These are phyloP conservation scores for Strix occidentalis DNA, from an alignment of 2,797 vertebrate species.

Conservation along the genomic window DNA sequence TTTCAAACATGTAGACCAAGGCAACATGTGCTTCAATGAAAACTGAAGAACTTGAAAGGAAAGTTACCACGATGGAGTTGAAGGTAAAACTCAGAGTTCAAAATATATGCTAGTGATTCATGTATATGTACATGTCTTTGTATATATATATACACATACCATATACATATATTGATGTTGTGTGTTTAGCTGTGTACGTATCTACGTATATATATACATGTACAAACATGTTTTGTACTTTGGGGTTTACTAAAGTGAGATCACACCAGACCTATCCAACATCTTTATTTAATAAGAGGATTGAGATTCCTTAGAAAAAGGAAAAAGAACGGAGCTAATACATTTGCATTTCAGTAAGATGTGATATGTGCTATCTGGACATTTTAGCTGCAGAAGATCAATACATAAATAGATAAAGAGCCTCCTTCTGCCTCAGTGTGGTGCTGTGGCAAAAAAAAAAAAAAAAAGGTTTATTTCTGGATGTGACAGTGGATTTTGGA, in stretches of 20 bases:
- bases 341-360: not conserved
- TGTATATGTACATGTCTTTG: not conserved
- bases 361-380: not conserved
- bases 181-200: not conserved
- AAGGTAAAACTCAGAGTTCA: not conserved
- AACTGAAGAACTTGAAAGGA: not conserved
- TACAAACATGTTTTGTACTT: not conserved
- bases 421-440: not conserved
- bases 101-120: not conserved
- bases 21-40: not conserved
- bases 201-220: not conserved
- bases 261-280: not conserved
- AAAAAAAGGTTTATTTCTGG: not conserved
- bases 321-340: not conserved
- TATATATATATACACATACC: fast-evolving
- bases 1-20: not conserved
- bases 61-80: not conserved
- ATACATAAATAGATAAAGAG: not conserved
- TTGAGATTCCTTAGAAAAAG: not conserved
- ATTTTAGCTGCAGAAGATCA: not conserved
- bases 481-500: not conserved
- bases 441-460: not conserved
- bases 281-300: not conserved
- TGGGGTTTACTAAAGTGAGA: not conserved
- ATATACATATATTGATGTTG: not conserved